A percentile compares a stretch with the other conserved stretches of the same genome.
Evolutionary conservation across 1,140 invertebrate species (phyloP).

Genomic region (Oedothorax gibbosus): DNA sequence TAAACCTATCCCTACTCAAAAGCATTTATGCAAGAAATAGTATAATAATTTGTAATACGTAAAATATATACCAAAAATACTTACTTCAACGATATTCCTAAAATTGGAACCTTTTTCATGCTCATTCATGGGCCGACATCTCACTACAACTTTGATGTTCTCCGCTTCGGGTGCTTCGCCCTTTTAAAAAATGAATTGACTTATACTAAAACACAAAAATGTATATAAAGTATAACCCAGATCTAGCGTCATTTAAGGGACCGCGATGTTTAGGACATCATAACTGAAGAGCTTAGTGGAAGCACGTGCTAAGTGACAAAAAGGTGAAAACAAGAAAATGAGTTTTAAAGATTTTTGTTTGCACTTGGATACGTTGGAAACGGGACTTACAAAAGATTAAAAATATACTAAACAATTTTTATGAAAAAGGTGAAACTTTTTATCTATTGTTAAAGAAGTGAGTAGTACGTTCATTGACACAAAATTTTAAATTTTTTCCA

Average conservation of each 20-base stretch:
- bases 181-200: conserved; percentile 1
- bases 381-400: no score
- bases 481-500: no score
- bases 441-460: no score
- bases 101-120: conserved; percentile 79
- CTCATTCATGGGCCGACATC: conserved; percentile 86
- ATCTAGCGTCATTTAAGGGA: background rate
- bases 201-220: background rate
- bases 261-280: no score
- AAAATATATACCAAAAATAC: background rate
- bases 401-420: no score
- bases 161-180: conserved; percentile 65
- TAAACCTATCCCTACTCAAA: background rate
- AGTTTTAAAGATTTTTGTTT: no score
- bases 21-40: background rate
- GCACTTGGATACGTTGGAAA: no score
- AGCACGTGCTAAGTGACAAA: no score
- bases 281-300: no score
- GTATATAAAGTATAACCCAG: background rate
- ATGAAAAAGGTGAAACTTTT: no score
- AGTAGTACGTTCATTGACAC: no score
- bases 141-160: conserved; percentile 83
- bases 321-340: no score
- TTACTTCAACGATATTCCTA: conserved; percentile 74
- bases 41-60: background rate